These are phyloP conservation scores for Tetramorium bicarinatum DNA, from an alignment of 2,888 invertebrate species.

Conservation along the genomic window DNA sequence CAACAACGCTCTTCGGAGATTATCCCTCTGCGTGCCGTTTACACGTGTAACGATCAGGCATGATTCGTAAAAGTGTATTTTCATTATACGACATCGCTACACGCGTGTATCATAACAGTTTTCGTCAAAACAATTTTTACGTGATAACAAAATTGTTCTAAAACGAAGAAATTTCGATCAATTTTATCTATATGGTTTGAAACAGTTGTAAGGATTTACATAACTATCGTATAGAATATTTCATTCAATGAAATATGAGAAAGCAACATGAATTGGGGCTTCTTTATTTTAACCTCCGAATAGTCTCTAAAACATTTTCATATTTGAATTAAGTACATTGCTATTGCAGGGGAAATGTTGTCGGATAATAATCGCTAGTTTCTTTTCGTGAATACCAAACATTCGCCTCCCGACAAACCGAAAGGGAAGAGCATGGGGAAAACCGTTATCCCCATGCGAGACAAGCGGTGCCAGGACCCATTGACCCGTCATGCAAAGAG, in stretches of 20 bases:
- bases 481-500: conserved; percentile 59
- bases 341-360: not conserved
- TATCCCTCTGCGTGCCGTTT: conserved; percentile 12
- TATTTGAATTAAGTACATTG: not conserved
- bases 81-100: not conserved
- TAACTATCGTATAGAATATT: not conserved
- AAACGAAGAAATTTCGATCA: not conserved
- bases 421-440: conserved; percentile 11
- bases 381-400: not conserved
- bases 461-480: conserved; percentile 40
- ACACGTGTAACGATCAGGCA: not conserved
- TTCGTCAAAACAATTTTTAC: not conserved
- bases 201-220: not conserved
- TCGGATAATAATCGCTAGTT: not conserved
- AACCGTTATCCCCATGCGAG: conserved; percentile 29
- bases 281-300: not conserved
- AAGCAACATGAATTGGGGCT: not conserved
- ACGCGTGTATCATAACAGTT: too few species aligned
- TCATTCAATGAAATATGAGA: too few species aligned
- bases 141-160: not conserved
- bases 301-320: not conserved
- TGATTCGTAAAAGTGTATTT: conserved; percentile 7
- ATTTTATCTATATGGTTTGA: not conserved
- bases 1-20: conserved; percentile 49
- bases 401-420: not conserved